Base-by-base conservation (phyloP, 1,140 invertebrate genomes). In the Eurosta solidaginis region DNA sequence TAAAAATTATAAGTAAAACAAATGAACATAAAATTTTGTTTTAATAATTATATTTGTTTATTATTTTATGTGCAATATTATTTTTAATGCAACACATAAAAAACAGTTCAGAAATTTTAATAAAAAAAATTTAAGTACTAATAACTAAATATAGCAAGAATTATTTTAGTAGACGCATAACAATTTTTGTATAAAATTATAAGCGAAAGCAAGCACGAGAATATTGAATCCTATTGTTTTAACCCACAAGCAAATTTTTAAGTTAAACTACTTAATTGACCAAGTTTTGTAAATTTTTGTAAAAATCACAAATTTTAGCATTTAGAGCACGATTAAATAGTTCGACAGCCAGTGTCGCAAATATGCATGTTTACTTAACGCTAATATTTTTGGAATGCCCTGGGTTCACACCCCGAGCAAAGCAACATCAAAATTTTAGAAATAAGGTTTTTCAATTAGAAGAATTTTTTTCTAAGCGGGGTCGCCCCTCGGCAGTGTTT, bases 1-100 rank as follows among this genome's bases (percentile, higher is more conserved):
- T n/a, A 3, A 29, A 54, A 29, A 54, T 2, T 54, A 10, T 3
- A 29, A 54, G 52, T 54, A 36, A 63, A 63, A 36, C n/a, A n/a
- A n/a, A n/a, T n/a, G n/a, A n/a, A n/a, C n/a, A n/a, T n/a, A n/a
- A n/a, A n/a, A n/a, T n/a, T n/a, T n/a, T n/a, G n/a, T n/a, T n/a
- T n/a, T n/a, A n/a, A n/a, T n/a, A n/a, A n/a, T n/a, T n/a, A 63
- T 22, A 25, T 40, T 3, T 68, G 10, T 14, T n/a, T n/a, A n/a
- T n/a, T n/a, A n/a, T 68, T 47, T 74, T 74, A 33, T 74, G 73
- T 74, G 73, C 73, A 74, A 74, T 74, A 74, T 29, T 47, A 74
- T 47, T 74, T 74, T 74, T 74, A 74, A 74, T 47, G 9, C 25
- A 47, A 27, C 42, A 74, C 59, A 68, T 68, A 68, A 68, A 68